These are phyloP conservation scores for Alloplasta piceator DNA, from an alignment of 2,888 invertebrate genomes.

Conservation along the genomic window DNA sequence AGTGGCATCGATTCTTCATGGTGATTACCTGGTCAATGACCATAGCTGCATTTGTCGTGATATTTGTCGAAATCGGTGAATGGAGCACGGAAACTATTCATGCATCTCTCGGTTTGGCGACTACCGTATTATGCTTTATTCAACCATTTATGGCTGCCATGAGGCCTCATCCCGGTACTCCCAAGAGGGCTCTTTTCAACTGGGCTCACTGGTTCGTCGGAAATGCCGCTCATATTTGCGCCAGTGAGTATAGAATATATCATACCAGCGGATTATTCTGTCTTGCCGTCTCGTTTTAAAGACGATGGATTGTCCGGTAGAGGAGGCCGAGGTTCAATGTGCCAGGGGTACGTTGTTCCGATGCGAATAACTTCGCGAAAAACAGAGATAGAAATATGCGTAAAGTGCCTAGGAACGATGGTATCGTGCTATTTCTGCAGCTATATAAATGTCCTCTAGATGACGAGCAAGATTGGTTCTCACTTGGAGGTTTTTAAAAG, in stretches of 20 bases:
- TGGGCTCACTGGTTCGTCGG: slow-evolving; percentile 96
- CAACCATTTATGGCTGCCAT: slow-evolving; percentile 95
- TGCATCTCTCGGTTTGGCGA: slow-evolving; percentile 92
- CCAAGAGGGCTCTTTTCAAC: slow-evolving; percentile 92
- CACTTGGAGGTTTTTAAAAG: too few species aligned
- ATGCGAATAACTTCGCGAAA: too few species aligned
- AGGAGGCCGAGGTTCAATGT: too few species aligned
- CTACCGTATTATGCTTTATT: slow-evolving; percentile 91
- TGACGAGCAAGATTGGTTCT: too few species aligned
- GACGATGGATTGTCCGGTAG: too few species aligned
- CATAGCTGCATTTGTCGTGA: slow-evolving; percentile 90
- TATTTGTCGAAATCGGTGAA: slow-evolving; percentile 91
- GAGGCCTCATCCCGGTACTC: slow-evolving; percentile 93
- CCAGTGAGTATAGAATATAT: slow-evolving; percentile 90
- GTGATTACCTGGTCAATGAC: slow-evolving; percentile 92
- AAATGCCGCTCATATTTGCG: slow-evolving; percentile 93
- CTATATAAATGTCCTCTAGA: too few species aligned
- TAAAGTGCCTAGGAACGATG: too few species aligned
- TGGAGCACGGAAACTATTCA: slow-evolving; percentile 92
- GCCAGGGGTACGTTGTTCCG: too few species aligned
- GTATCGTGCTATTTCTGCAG: too few species aligned
- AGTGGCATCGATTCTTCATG: slow-evolving; percentile 96
- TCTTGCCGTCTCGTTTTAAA: too few species aligned
- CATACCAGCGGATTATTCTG: too few species aligned
- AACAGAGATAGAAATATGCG: too few species aligned